A percentile compares a stretch with the other conserved stretches of the same genome.
Conservation (phyloP, 2,888 invertebrate species). For the Morpho achilles region DNA sequence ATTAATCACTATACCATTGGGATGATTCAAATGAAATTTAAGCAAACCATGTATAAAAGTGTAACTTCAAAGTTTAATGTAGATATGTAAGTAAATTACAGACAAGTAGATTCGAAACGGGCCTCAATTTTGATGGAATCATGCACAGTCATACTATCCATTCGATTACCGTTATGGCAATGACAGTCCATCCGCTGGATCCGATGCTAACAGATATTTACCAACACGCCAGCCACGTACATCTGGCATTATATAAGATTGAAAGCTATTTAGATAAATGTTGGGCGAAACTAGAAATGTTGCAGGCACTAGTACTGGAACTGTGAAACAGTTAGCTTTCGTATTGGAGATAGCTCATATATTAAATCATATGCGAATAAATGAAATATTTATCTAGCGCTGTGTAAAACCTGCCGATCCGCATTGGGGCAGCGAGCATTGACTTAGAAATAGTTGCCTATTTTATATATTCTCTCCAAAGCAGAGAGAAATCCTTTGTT, state of each 20-base stretch:
- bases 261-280: conserved; percentile 21
- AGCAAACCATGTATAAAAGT: conserved; percentile 3
- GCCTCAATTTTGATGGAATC: conserved; percentile 64
- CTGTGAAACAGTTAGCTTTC: neutral
- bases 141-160: conserved; percentile 67
- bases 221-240: conserved; percentile 25
- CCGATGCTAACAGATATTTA: conserved; percentile 25
- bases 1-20: too few species aligned
- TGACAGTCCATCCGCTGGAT: conserved; percentile 43
- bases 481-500: too few species aligned
- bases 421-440: too few species aligned
- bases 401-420: too few species aligned
- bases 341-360: neutral
- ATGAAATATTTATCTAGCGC: too few species aligned
- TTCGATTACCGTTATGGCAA: conserved; percentile 62
- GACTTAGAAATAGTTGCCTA: too few species aligned
- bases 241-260: conserved; percentile 25
- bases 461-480: too few species aligned
- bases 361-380: neutral
- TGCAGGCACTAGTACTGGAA: neutral
- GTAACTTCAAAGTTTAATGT: conserved; percentile 4
- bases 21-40: neutral
- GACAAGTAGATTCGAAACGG: conserved; percentile 43
- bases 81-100: conserved; percentile 39
- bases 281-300: conserved; percentile 13